These are phyloP conservation scores for Porites rus DNA, from an alignment of 92 coral and sea anemone species.

Conservation along the genomic window DNA sequence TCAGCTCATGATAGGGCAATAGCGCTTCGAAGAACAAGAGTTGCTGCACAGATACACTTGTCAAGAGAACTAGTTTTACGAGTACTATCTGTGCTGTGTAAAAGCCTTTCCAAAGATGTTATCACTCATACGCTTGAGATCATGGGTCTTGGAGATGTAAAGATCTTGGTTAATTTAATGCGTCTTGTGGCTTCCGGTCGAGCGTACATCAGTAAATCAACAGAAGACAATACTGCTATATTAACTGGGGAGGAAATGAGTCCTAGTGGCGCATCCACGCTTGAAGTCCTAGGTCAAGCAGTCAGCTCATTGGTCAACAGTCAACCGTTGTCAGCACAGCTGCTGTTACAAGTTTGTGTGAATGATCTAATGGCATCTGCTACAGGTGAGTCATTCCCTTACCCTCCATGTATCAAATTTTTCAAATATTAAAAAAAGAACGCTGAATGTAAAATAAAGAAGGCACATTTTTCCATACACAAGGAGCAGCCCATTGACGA, in stretches of 20 bases:
- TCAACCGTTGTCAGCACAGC: constrained; percentile 76
- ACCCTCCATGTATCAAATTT: neutral
- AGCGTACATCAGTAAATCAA: constrained; percentile 38
- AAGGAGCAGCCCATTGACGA: too few species aligned
- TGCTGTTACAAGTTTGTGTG: constrained; percentile 77
- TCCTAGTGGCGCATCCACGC: constrained; percentile 22
- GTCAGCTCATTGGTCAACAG: constrained; percentile 78
- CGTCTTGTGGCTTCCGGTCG: constrained; percentile 90
- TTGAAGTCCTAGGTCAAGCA: constrained; percentile 76
- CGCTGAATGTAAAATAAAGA: too few species aligned
- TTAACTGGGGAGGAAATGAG: constrained; percentile 37
- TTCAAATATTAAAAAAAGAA: neutral
- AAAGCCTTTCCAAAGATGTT: constrained; percentile 50
- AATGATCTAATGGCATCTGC: constrained; percentile 90
- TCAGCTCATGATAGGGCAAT: constrained; percentile 79
- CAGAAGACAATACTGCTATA: constrained; percentile 2
- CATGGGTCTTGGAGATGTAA: constrained; percentile 79
- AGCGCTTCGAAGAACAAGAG: constrained; percentile 81
- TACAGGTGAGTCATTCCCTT: constrained; percentile 61
- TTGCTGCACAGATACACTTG: constrained; percentile 82
- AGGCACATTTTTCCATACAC: too few species aligned
- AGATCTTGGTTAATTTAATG: constrained; percentile 79
- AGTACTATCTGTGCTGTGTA: constrained; percentile 65
- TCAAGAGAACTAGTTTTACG: constrained; percentile 80
- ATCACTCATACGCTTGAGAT: constrained; percentile 68